Base-by-base conservation (phyloP, 1,140 invertebrate genomes). In the Theocolax elegans region DNA sequence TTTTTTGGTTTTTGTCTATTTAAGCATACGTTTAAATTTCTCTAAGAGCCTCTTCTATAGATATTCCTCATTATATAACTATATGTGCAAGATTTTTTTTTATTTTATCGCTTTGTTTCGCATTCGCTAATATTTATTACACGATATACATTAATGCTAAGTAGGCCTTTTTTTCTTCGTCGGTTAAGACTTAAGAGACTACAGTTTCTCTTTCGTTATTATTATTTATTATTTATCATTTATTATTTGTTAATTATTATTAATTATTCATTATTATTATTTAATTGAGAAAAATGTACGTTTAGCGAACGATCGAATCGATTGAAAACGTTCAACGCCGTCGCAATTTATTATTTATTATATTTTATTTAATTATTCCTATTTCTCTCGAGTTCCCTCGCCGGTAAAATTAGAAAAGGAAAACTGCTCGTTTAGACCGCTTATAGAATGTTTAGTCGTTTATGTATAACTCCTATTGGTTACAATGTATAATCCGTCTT, bases 161-260 rank as follows among this genome's bases (percentile, higher is more conserved):
- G 73, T 83, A 83, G 80, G 82, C 80, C 82, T 77, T 77, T 79
- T 75, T 75, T 59, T 75, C 31, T 79, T 77, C 71, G 59, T 76
- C 75, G 71, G 76, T 79, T 79, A 81, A 75, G 74, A 73, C 64
- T 75, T 76, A 68, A 67, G 38, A 67, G 53, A 64, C 66, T 76
- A 49, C 9, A 27, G 19, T 46, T 65, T 60, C 7, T 46, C 19
- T 25, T 65, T n/a, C n/a, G n/a, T n/a, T n/a, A n/a, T n/a, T n/a
- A 9, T 70, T 63, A n/a, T 9, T 29, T 19, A 62, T 19, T 56
- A 27, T 25, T 48, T 44, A 62, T 19, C n/a, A 62, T 49, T 27
- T n/a, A 9, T 70, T 63, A n/a, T 9, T 29, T 19, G 60, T 19
- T 56, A 27, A 31, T 48, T 44, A 62, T 19, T 15, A 62, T 49